Conservation (phyloP, 2,888 invertebrate species). For the Mesorhabditis sp. region DNA sequence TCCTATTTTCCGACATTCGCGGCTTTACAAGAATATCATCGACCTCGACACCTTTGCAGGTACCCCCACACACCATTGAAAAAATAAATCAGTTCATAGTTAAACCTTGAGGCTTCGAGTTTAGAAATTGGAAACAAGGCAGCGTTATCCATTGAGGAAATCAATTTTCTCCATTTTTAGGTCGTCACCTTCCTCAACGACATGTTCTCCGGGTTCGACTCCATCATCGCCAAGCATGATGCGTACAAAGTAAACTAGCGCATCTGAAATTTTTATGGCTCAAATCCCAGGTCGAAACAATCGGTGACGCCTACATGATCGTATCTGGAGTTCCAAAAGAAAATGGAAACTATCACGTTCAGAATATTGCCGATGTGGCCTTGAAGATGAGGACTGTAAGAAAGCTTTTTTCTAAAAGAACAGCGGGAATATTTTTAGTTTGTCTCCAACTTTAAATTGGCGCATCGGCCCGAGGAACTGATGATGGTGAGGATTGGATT, state of each 20-base stretch:
- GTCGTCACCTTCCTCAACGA: conserved; percentile 57
- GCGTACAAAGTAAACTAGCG: conserved; percentile 50
- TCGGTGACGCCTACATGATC: conserved; percentile 58
- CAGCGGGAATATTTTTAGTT: conserved; percentile 26
- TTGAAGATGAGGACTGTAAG: conserved; percentile 53
- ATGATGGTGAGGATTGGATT: conserved; percentile 57
- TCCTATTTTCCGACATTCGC: conserved; percentile 54
- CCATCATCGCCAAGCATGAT: conserved; percentile 56
- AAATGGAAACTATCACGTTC: conserved; percentile 54
- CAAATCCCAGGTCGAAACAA: conserved; percentile 35
- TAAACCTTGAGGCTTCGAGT: neutral
- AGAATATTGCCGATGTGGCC: conserved; percentile 55
- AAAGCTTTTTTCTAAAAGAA: neutral
- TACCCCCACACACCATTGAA: conserved; percentile 8
- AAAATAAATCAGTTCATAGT: neutral
- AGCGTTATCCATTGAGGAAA: too few species aligned
- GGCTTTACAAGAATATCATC: conserved; percentile 56
- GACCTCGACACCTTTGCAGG: conserved; percentile 54
- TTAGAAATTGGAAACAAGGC: neutral
- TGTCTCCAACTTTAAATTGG: conserved; percentile 50
- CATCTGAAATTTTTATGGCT: conserved; percentile 4
- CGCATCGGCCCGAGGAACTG: conserved; percentile 52
- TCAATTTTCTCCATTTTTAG: conserved; percentile 11
- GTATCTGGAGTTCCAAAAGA: conserved; percentile 55
- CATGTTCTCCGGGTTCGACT: conserved; percentile 56